phyloP scores from a whole-genome alignment of 2,888 invertebrate species.

The Eupithecia pulchellata region DNA sequence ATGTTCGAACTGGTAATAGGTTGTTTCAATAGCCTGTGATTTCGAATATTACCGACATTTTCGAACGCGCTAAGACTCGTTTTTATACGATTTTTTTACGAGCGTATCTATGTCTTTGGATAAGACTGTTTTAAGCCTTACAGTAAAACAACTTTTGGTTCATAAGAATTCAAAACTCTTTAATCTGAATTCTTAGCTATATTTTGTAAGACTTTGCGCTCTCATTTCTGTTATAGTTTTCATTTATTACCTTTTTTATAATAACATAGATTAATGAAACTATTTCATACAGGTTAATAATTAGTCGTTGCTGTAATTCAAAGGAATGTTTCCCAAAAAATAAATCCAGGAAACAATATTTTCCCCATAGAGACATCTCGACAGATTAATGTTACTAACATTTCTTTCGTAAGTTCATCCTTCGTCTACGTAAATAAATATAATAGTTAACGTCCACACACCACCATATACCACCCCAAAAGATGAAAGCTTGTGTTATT shows the following conservation, averaged over 20 bases:
- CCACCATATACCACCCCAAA: too few relatives aligned
- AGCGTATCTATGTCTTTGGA: background rate
- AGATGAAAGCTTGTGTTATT: too few relatives aligned
- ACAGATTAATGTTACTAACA: constrained; percentile 14
- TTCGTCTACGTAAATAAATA: background rate
- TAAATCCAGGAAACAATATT: constrained; percentile 7
- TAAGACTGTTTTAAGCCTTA: background rate
- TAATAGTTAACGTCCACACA: too few relatives aligned
- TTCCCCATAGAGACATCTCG: background rate
- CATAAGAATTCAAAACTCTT: background rate
- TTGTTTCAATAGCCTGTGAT: background rate
- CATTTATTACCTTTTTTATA: too few relatives aligned
- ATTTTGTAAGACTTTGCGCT: too few relatives aligned
- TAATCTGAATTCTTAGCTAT: too few relatives aligned
- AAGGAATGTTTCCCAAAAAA: background rate
- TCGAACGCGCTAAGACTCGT: background rate
- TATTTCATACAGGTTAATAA: too few relatives aligned
- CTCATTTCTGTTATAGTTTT: too few relatives aligned
- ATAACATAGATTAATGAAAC: too few relatives aligned
- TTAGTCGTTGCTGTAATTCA: background rate
- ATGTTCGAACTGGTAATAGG: background rate
- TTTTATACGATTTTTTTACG: background rate
- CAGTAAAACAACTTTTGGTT: background rate
- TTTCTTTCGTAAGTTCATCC: background rate
- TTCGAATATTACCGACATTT: background rate